Evolutionary conservation across 1,140 invertebrate species (phyloP).

Genomic region (Bathynomus jamesi): DNA sequence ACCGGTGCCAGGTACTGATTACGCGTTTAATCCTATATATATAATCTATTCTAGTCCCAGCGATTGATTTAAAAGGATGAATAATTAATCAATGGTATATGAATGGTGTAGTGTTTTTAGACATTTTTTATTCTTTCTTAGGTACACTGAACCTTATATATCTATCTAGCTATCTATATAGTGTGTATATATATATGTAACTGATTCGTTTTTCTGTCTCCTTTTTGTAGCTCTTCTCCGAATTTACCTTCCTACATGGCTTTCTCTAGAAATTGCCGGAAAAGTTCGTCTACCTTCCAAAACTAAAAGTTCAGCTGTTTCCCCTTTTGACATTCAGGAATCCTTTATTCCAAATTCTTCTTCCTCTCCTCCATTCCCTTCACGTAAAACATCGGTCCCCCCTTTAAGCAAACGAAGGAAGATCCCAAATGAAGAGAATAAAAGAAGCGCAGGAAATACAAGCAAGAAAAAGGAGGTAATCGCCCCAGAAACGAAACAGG

Average conservation of each 20-base stretch:
- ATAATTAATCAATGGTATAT: no score
- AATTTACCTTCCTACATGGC: neutral
- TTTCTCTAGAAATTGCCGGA: neutral
- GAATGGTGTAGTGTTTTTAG: no score
- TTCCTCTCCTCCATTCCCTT: neutral
- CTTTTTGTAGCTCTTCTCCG: neutral
- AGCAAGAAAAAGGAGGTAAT: neutral
- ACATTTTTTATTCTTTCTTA: no score
- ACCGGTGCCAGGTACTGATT: no score
- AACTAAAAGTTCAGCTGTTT: no score
- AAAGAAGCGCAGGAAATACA: neutral
- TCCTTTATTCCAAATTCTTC: no score
- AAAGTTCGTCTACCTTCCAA: no score
- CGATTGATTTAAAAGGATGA: no score
- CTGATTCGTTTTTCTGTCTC: neutral
- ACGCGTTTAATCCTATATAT: no score
- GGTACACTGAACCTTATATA: neutral
- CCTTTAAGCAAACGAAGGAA: neutral
- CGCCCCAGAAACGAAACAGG: neutral
- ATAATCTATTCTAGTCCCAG: no score
- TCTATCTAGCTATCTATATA: neutral
- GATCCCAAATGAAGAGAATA: neutral
- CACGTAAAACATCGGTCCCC: neutral
- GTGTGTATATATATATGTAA: neutral
- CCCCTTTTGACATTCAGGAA: no score